Evolutionary conservation across 2,888 invertebrate species (phyloP).

Genomic region (Sicus ferrugineus): DNA sequence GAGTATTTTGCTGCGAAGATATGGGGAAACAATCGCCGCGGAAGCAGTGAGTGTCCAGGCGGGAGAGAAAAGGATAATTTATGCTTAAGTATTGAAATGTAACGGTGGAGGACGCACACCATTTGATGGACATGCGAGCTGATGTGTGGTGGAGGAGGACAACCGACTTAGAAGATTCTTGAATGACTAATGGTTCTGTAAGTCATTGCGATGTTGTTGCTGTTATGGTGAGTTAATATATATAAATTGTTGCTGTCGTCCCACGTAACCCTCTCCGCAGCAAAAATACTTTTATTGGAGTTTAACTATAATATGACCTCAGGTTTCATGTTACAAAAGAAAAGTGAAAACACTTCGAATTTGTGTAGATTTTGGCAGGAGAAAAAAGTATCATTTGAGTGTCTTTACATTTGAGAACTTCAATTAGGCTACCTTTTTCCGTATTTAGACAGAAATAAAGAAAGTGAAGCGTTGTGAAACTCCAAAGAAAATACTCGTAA

Average conservation of each 20-base stretch:
- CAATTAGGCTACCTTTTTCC: too few species aligned
- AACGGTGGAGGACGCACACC: slow-evolving; percentile 16
- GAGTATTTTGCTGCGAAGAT: too few species aligned
- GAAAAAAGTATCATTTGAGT: too few species aligned
- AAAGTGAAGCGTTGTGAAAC: too few species aligned
- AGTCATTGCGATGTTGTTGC: too few species aligned
- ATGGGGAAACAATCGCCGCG: not conserved
- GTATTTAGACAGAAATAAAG: too few species aligned
- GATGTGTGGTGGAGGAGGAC: not conserved
- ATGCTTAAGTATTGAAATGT: slow-evolving; percentile 35
- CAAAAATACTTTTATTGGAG: slow-evolving; percentile 35
- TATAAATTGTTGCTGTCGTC: slow-evolving; percentile 37
- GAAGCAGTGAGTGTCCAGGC: slow-evolving; percentile 9
- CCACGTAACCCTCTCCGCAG: too few species aligned
- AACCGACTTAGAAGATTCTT: slow-evolving; percentile 14
- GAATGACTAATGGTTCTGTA: slow-evolving; percentile 40
- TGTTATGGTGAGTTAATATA: slow-evolving; percentile 18
- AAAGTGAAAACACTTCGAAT: not conserved
- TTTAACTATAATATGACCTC: slow-evolving; percentile 12
- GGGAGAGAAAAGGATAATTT: slow-evolving; percentile 40
- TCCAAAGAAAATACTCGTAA: too few species aligned
- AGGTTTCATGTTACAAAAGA: slow-evolving; percentile 13
- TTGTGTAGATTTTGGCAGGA: too few species aligned
- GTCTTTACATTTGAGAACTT: too few species aligned
- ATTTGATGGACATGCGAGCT: slow-evolving; percentile 37